These are phyloP conservation scores for Mythimna albipuncta DNA, from an alignment of 2,888 invertebrate genomes.

Conservation along the genomic window DNA sequence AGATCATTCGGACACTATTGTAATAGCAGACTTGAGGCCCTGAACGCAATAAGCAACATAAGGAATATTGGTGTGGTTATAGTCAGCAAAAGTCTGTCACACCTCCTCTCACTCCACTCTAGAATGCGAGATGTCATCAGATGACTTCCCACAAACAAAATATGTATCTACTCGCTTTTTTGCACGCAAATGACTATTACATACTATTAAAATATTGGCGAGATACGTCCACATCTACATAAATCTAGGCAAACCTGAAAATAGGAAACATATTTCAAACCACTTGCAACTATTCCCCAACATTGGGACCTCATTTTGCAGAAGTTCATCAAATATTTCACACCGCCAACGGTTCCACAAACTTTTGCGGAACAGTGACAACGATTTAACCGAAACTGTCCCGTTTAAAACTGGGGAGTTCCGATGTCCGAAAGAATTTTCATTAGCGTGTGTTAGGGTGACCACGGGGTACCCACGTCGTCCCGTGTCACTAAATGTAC, in stretches of 20 bases:
- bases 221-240: neutral
- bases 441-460: slow-evolving; percentile 76
- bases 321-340: slow-evolving; percentile 59
- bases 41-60: too few relatives aligned
- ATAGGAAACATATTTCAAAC: slow-evolving; percentile 4
- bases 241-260: neutral
- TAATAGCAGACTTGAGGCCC: too few relatives aligned
- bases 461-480: slow-evolving; percentile 73
- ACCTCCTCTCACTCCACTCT: too few relatives aligned
- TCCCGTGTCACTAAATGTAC: slow-evolving; percentile 71
- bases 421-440: slow-evolving; percentile 78
- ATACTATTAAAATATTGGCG: too few relatives aligned
- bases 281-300: slow-evolving; percentile 26
- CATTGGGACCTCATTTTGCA: slow-evolving; percentile 20
- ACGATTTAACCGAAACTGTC: slow-evolving; percentile 60
- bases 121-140: too few relatives aligned
- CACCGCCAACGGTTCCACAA: slow-evolving; percentile 25
- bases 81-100: too few relatives aligned
- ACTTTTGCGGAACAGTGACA: slow-evolving; percentile 48
- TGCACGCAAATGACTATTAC: neutral
- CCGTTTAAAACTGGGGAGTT: slow-evolving; percentile 60
- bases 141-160: neutral
- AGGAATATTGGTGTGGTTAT: too few relatives aligned
- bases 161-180: neutral
- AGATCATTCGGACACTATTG: too few relatives aligned